Evolutionary conservation across 2,888 invertebrate genomes (phyloP), one percentile per base, ranked within the genome.

Genomic region (Amiota communis): DNA sequence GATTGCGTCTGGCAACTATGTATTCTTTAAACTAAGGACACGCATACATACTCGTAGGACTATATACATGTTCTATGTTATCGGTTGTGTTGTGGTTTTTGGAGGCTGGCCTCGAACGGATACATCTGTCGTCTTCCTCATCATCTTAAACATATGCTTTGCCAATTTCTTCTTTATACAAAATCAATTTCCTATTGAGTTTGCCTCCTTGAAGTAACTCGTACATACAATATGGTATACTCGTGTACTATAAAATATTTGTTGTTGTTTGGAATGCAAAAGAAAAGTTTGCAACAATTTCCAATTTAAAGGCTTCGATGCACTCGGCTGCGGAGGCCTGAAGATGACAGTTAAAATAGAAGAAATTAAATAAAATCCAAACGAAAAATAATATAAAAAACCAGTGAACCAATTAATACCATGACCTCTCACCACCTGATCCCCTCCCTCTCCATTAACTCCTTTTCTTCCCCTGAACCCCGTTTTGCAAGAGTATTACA

Each of bases 371-470:
- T 63, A 13, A 13, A 46, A 36, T 36, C n/a, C 53, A 53, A 72
- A 73, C 79, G 13, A 69, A 74, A 74, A 79, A 76, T 67, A 67
- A 72, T 75, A 72, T 75, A 77, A 75, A 76, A 80, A 83, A 86
- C 84, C 86, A 86, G 72, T 84, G 83, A 83, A 86, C 76, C 86
- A 83, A 86, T 83, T 83, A 83, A 83, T 83, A 76, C 77, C 78
- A 73, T 71, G 75, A 74, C 72, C 13, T 23, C 23, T 13, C 20
- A n/a, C 53, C 20, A n/a, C 53, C 53, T 23, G 20, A 9, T 8
- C 23, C 11, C 20, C 11, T 11, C 13, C 51, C 46, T 1, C 17
- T 59, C 59, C 17, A 20, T 11, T 20, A 20, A 46, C 20, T 63
- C 13, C 63, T 36, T 23, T 68, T 6, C 15, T 36, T 17, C 11